Evolutionary conservation across 2,888 invertebrate species (phyloP), one percentile per base, ranked within the genome.

Genomic region (Drosophila sordidula): DNA sequence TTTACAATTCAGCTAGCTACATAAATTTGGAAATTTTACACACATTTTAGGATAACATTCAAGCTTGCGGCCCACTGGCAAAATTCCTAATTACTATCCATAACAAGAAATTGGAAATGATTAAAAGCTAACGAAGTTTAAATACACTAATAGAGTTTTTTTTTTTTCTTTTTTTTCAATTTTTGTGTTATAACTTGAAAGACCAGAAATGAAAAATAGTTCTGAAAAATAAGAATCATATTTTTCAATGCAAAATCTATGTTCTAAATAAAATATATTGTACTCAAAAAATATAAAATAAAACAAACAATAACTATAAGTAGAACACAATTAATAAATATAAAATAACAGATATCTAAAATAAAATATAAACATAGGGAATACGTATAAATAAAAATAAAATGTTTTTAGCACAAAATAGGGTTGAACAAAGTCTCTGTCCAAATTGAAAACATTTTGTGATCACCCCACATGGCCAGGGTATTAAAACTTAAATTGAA

Each of bases 1-100:
- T 75, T 73, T 70, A 36, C 70, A 57, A 41, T 41, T 49, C 46
- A 50, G 38, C 47, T 47, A 54, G 9, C 52, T 34, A 26, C 47
- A 38, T 39, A 47, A 52, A 52, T 47, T 29, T 70, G 59, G 32
- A 32, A 47, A 55, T 29, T 67, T 42, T 52, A 36, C 46, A 56
- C 14, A 38, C 44, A 70, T 38, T 64, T 70, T 41, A 36, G n/a
- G 26, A 46, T 22, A 56, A 50, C 38, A 36, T 45, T 49, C 38
- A 49, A 50, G 39, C 25, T 42, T 50, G 47, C 32, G 9, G 39
- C 32, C 38, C 45, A 52, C 12, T 42, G 29, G 45, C 39, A 58
- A 38, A 58, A 49, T 38, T 57, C 32, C 44, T 46, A 42, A 47
- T 25, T 45, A 62, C 47, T 41, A 44, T 67, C 58, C 41, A 16